Evolutionary conservation across 2,888 invertebrate species (phyloP).

Genomic region (Sabellastarte sp.): DNA sequence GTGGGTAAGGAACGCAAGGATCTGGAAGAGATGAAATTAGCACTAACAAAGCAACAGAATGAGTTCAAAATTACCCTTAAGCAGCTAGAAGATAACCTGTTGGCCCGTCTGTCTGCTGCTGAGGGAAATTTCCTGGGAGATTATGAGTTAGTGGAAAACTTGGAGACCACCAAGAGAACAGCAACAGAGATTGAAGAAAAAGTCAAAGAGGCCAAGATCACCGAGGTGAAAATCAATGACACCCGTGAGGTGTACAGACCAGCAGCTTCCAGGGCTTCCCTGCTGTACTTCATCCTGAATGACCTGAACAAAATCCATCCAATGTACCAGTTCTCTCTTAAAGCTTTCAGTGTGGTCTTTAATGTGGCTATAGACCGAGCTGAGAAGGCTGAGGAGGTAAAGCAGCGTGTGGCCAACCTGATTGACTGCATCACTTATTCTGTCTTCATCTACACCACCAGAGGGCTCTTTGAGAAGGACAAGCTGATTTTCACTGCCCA

Average conservation of each 20-base stretch:
- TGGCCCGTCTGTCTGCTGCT: conserved; percentile 86
- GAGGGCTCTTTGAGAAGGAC: conserved; percentile 93
- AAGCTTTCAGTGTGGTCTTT: conserved; percentile 96
- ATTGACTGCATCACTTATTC: conserved; percentile 93
- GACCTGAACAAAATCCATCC: conserved; percentile 94
- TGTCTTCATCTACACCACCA: conserved; percentile 89
- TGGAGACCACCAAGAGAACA: conserved; percentile 92
- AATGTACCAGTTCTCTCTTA: conserved; percentile 94
- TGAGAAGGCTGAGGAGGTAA: conserved; percentile 77
- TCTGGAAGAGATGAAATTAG: conserved; percentile 89
- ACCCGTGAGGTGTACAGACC: conserved; percentile 89
- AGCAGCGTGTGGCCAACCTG: conserved; percentile 77
- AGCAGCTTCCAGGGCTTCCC: conserved; percentile 86
- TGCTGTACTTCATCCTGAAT: conserved; percentile 91
- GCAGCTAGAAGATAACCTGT: conserved; percentile 84
- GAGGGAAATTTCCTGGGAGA: conserved; percentile 94
- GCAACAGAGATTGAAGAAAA: conserved; percentile 86
- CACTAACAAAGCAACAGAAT: conserved; percentile 85
- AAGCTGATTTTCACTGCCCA: conserved; percentile 94
- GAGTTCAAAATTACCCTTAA: conserved; percentile 94
- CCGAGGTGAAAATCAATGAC: conserved; percentile 86
- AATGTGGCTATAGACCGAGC: conserved; percentile 91
- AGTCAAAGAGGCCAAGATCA: conserved; percentile 87
- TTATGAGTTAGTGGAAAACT: conserved; percentile 90
- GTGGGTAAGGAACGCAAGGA: conserved; percentile 96